phyloP scores from a whole-genome alignment of 2,888 invertebrate species.

The Lasius fuliginosus region DNA sequence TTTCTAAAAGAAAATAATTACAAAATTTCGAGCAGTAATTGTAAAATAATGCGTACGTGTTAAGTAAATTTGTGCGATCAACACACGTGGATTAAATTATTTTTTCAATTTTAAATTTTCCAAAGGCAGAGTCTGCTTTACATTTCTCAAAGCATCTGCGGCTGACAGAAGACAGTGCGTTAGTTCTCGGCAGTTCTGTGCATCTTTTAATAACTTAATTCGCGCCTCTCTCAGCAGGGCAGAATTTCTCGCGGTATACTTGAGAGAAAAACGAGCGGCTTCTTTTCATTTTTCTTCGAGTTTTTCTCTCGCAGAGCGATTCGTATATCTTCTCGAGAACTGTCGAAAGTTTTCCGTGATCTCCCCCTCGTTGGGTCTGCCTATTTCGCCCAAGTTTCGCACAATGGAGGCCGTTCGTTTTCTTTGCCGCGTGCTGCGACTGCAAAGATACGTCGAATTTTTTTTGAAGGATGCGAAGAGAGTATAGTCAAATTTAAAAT shows the following conservation, averaged over 20 bases:
- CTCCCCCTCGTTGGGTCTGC: background rate
- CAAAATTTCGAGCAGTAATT: background rate
- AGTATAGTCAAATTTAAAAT: background rate
- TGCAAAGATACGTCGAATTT: constrained; percentile 22
- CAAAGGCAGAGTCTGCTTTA: constrained; percentile 8
- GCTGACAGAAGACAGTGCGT: constrained; percentile 24
- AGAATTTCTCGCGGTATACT: constrained; percentile 17
- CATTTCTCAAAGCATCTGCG: constrained; percentile 12
- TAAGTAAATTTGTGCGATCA: background rate
- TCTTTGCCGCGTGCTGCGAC: background rate
- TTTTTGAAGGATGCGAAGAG: background rate
- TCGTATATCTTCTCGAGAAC: constrained; percentile 51
- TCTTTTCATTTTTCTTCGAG: constrained; percentile 56
- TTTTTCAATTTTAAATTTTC: constrained; percentile 30
- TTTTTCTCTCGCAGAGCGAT: constrained; percentile 19
- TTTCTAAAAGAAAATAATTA: background rate
- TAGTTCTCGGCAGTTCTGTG: background rate
- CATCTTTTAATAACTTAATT: constrained; percentile 46
- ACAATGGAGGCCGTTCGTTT: constrained; percentile 20
- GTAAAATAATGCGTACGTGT: background rate
- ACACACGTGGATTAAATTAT: background rate
- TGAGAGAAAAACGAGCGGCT: constrained; percentile 45
- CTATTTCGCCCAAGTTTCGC: constrained; percentile 22
- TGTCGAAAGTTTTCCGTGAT: constrained; percentile 57
- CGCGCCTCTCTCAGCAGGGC: background rate